These are phyloP conservation scores for Rattus norvegicus DNA, from an alignment of 2,113 vertebrate genomes.

Conservation along the genomic window DNA sequence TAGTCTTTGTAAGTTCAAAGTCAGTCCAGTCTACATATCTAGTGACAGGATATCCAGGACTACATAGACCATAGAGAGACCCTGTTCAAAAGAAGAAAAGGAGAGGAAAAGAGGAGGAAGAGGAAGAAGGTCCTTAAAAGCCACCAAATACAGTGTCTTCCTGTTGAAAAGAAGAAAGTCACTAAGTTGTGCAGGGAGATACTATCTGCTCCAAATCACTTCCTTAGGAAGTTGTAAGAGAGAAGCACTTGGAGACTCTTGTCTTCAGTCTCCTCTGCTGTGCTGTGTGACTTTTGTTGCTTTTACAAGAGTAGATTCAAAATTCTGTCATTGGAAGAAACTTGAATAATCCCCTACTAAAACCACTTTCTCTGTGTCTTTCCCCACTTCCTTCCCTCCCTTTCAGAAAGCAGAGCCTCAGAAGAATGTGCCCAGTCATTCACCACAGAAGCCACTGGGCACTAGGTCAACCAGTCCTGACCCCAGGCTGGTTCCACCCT, in stretches of 20 bases:
- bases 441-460: not conserved
- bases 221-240: not conserved
- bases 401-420: not conserved
- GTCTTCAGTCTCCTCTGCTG: not conserved
- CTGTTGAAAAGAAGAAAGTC: not conserved
- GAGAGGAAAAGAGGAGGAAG: too few relatives aligned
- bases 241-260: not conserved
- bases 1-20: not conserved
- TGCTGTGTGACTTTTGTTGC: not conserved
- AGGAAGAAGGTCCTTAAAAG: not conserved
- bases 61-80: not conserved
- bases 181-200: not conserved
- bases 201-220: not conserved
- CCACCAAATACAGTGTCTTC: not conserved
- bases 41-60: not conserved
- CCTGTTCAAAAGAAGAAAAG: not conserved
- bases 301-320: conserved; percentile 16
- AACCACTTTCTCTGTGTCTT: not conserved
- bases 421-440: not conserved
- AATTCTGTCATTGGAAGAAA: not conserved
- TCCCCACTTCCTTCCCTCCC: rapidly evolving
- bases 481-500: not conserved
- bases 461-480: not conserved
- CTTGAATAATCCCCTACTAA: not conserved
- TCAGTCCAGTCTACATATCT: not conserved